phyloP scores from a whole-genome alignment of 2,888 invertebrate species.

The Troglohyphantes excavatus region DNA sequence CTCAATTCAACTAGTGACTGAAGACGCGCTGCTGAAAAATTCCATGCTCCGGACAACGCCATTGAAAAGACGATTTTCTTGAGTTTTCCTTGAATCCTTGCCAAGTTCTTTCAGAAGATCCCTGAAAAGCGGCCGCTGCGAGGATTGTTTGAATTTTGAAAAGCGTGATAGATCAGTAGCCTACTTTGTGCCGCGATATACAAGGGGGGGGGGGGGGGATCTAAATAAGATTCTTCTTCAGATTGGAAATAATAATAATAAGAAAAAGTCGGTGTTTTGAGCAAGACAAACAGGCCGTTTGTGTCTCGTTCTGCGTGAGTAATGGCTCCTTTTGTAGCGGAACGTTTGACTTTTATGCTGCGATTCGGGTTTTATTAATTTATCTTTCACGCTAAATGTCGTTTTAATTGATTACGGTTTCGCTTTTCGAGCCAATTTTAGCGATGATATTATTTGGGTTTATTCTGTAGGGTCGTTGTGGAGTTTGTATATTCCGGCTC shows the following conservation, averaged over 20 bases:
- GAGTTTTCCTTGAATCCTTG: conserved; percentile 59
- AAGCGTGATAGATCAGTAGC: conserved; percentile 53
- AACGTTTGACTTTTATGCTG: conserved; percentile 15
- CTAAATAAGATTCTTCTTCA: conserved; percentile 27
- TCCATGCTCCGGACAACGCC: conserved; percentile 3
- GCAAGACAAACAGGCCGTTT: conserved; percentile 41
- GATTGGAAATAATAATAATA: not conserved
- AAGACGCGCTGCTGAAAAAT: conserved; percentile 19
- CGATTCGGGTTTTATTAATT: conserved; percentile 44
- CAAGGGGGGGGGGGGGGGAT: conserved; percentile 27
- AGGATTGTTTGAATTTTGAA: conserved; percentile 69
- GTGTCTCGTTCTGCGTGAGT: conserved; percentile 43
- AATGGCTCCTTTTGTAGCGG: conserved; percentile 33
- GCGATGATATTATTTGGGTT: not conserved
- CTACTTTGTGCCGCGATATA: conserved; percentile 16
- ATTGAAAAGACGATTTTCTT: conserved; percentile 65
- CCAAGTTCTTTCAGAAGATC: conserved; percentile 65
- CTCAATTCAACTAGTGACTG: conserved; percentile 72
- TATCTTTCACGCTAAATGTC: conserved; percentile 51
- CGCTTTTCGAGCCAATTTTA: not conserved
- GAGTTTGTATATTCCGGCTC: too few relatives aligned
- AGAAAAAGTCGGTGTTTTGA: not conserved
- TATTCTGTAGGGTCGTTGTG: not conserved
- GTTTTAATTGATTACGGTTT: conserved; percentile 18
- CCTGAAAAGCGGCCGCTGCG: conserved; percentile 21